phyloP scores from a whole-genome alignment of 2,888 invertebrate species.

The Timema cristinae region DNA sequence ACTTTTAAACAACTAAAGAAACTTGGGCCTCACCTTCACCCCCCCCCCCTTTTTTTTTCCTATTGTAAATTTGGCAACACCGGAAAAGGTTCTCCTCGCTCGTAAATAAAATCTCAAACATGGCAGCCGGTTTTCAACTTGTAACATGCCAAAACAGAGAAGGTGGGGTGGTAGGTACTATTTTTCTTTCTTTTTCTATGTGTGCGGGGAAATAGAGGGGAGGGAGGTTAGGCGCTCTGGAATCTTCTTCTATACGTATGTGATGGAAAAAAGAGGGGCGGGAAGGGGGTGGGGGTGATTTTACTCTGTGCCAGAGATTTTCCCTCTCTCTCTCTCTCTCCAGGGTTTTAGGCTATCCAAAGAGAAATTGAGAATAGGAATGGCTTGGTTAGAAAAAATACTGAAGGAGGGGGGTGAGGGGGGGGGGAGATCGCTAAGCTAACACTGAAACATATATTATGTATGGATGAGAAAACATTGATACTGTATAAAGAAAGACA shows the following conservation, averaged over 20 bases:
- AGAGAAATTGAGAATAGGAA: no score
- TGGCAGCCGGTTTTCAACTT: slow-evolving; percentile 9
- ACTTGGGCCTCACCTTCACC: neutral
- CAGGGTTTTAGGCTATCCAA: no score
- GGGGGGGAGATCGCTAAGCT: neutral
- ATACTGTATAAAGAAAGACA: no score
- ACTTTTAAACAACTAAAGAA: no score
- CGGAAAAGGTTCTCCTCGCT: neutral
- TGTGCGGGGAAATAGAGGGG: no score
- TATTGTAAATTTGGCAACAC: slow-evolving; percentile 9
- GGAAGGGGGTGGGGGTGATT: neutral
- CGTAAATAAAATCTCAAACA: slow-evolving; percentile 17
- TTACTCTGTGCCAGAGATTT: slow-evolving; percentile 4
- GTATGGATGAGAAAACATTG: no score
- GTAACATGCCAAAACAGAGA: slow-evolving; percentile 12
- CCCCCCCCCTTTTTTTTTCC: neutral
- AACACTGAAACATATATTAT: no score
- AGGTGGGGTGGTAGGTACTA: slow-evolving; percentile 7
- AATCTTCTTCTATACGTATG: no score
- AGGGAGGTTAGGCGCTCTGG: no score
- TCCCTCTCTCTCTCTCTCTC: no score
- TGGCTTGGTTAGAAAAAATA: neutral
- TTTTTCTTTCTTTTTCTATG: no score
- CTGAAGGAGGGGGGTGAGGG: neutral
- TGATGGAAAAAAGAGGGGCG: neutral